These are phyloP conservation scores for Pelodiscus sinensis DNA, from an alignment of 2,113 vertebrate genomes.

Conservation along the genomic window DNA sequence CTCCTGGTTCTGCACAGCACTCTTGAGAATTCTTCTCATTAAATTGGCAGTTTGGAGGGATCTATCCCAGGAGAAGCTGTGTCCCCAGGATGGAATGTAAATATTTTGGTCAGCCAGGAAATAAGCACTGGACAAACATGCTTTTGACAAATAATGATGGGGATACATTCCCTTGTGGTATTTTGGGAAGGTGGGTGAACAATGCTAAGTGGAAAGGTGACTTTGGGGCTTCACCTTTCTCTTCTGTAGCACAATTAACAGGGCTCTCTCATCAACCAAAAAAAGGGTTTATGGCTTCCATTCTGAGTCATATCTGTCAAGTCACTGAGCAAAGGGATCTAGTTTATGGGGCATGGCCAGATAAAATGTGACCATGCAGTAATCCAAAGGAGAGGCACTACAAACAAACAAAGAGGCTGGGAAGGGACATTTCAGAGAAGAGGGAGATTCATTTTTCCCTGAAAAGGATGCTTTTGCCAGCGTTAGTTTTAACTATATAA, in stretches of 20 bases:
- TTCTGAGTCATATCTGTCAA: neutral
- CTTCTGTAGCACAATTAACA: neutral
- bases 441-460: neutral
- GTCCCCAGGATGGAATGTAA: neutral
- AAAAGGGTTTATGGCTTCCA: neutral
- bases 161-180: neutral
- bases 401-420: neutral
- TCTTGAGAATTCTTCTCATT: neutral
- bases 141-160: neutral
- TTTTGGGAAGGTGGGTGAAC: neutral
- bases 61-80: neutral
- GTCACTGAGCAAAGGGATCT: fast-evolving
- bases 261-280: neutral
- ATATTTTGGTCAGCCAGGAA: neutral
- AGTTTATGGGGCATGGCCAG: neutral
- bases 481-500: neutral
- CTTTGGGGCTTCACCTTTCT: neutral
- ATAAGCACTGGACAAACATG: neutral
- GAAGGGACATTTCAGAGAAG: neutral
- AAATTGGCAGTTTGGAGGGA: neutral
- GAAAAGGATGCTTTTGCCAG: neutral
- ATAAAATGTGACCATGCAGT: fast-evolving
- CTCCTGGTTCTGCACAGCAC: neutral
- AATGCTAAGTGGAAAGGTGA: neutral
- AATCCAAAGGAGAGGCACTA: neutral